Evolutionary conservation across 2,113 vertebrate species (phyloP), one percentile per base, ranked within the genome.

Genomic region (Gymnocephalus cernua): DNA sequence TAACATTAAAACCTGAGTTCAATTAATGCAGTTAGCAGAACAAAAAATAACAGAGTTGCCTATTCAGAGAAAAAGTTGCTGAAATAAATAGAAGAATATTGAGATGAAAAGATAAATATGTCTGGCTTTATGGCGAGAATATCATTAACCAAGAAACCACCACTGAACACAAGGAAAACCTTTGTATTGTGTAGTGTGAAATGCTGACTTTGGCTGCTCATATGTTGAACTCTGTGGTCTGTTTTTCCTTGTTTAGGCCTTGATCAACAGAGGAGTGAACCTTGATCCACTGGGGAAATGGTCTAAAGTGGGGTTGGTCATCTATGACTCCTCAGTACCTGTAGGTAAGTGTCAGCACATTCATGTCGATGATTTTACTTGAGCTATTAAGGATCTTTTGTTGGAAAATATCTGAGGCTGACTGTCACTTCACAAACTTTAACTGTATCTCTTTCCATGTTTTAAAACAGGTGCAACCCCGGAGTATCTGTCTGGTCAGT

Each of bases 191-290:
- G 4, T 63, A 1, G 3, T 56, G 6, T 76, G 5, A 69, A 41
- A 72, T 8, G 12, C 45, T 66, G 9, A n/a, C 48, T 75, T 77
- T 1, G 38, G 6, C n/a, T 58, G n/a, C 21, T 35, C 48, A 14
- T 57, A 27, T 71, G 7, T 41, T 32, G 14, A 64, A 65, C 19
- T 6, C 21, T n/a, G 29, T 25, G 6, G 12, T 62, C 3, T 84
- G 14, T 6, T 25, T 83, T 50, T 78, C 5, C 38, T 77, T 58
- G 19, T 80, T 53, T 41, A 99, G 98, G 97, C 97, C 53, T 91
- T 99, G 8, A 99, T 99, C 89, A 99, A 99, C 93, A 96, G 98
- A 78, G 98, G 98, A 0, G 97, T 99, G 76, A 99, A 99, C 89
- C 95, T 99, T 0, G 98, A 99, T 78, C 98, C 98, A 2, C 73